Evolutionary conservation across 1,140 invertebrate species (phyloP).

Genomic region (Phymorhynchus buccinoides): DNA sequence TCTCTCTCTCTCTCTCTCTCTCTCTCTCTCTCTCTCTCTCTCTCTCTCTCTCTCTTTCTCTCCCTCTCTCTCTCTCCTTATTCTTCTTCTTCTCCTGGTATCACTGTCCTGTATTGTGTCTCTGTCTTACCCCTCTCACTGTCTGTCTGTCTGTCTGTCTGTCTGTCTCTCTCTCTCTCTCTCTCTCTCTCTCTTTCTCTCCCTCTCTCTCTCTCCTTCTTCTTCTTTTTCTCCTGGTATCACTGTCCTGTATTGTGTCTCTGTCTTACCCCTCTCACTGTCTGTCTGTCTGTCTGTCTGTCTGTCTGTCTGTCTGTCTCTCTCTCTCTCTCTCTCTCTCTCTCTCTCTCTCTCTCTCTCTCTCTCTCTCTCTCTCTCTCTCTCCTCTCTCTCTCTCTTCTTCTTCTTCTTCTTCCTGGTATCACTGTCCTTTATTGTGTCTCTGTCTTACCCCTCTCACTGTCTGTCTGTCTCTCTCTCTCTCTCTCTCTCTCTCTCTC

Average conservation of each 20-base stretch:
- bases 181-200: not conserved
- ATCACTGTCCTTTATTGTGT: not conserved
- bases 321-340: constrained; percentile 15
- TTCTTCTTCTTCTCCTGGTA: not conserved
- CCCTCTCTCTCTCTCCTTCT: not conserved
- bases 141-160: not conserved
- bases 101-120: not conserved
- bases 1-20: not conserved
- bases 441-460: too few relatives aligned
- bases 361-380: too few relatives aligned
- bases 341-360: not conserved
- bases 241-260: not conserved
- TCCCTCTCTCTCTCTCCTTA: not conserved
- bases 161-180: not conserved
- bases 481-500: not conserved
- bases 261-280: not conserved
- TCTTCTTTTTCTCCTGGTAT: not conserved
- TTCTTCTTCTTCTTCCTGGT: too few relatives aligned
- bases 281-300: constrained; percentile 6
- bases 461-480: constrained; percentile 16
- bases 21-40: constrained; percentile 3
- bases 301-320: constrained; percentile 2
- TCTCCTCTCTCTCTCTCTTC: too few relatives aligned
- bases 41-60: constrained; percentile 26
- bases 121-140: not conserved